Conservation (phyloP, 2,797 vertebrate species). For the Sebastes oblongus region DNA sequence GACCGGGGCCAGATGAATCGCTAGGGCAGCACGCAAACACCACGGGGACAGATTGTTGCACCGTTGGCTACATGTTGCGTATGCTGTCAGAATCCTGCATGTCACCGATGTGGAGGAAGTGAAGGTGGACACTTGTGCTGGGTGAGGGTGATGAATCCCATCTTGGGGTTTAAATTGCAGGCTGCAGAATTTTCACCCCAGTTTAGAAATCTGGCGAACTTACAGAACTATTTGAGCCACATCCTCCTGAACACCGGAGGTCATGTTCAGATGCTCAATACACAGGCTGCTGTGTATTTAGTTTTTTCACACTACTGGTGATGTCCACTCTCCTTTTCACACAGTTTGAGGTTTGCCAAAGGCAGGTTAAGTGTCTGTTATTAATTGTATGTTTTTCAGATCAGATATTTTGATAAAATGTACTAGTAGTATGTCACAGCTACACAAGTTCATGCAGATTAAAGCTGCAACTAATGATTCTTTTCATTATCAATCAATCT, state of each 20-base stretch:
- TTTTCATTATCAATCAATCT: too few species aligned
- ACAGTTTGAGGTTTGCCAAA: background rate
- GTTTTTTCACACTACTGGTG: background rate
- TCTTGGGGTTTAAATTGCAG: slow-evolving; percentile 8
- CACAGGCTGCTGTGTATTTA: background rate
- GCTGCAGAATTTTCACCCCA: background rate
- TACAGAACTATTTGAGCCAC: background rate
- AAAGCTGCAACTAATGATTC: too few species aligned
- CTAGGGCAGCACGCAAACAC: slow-evolving; percentile 23
- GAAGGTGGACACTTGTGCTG: slow-evolving; percentile 7
- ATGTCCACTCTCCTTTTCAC: background rate
- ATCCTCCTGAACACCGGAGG: background rate
- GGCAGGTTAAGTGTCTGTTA: too few species aligned
- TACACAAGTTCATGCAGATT: too few species aligned
- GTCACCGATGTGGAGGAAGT: slow-evolving; percentile 15
- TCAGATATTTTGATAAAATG: too few species aligned
- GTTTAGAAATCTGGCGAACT: background rate
- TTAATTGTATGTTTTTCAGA: too few species aligned
- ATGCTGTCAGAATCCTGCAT: slow-evolving; percentile 24
- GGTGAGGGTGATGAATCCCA: background rate
- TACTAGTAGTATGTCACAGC: too few species aligned
- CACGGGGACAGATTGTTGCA: slow-evolving; percentile 61
- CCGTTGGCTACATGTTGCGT: slow-evolving; percentile 35
- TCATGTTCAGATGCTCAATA: background rate
- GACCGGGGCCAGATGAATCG: slow-evolving; percentile 31